Conservation (phyloP, 2,113 vertebrate genomes). For the Scomber japonicus region DNA sequence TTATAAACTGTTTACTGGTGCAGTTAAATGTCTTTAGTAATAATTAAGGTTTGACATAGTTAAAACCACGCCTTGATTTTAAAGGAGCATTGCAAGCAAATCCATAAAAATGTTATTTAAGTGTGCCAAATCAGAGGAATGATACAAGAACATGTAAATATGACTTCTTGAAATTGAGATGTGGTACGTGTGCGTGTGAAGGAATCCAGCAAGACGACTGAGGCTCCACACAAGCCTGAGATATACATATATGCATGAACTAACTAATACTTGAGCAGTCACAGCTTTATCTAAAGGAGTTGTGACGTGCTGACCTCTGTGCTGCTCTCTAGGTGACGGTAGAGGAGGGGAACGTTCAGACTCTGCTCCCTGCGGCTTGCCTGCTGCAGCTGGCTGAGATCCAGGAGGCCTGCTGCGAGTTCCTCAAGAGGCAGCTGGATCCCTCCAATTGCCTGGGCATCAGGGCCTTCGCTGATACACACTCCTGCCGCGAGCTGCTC, state of each 20-base stretch:
- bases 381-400: constrained; percentile 98
- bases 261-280: background rate
- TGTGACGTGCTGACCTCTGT: background rate
- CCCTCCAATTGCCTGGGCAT: constrained; percentile 99
- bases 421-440: constrained; percentile 97
- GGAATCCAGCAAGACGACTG: background rate
- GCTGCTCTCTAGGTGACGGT: constrained; percentile 88
- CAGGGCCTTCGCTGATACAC: constrained; percentile 97
- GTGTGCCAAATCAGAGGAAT: too few relatives aligned
- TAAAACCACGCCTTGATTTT: too few relatives aligned
- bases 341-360: constrained; percentile 98
- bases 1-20: too few relatives aligned
- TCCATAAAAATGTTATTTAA: too few relatives aligned
- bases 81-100: too few relatives aligned
- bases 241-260: too few relatives aligned
- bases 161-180: too few relatives aligned
- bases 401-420: constrained; percentile 98
- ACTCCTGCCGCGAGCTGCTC: constrained; percentile 96
- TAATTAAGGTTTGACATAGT: too few relatives aligned
- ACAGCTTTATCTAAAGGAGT: background rate
- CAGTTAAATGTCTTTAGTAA: too few relatives aligned
- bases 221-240: too few relatives aligned
- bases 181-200: background rate
- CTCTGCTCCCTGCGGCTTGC: constrained; percentile 95
- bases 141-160: too few relatives aligned